Conservation (phyloP, 92 coral and sea anemone species). For the Parazoanthus swiftii region DNA sequence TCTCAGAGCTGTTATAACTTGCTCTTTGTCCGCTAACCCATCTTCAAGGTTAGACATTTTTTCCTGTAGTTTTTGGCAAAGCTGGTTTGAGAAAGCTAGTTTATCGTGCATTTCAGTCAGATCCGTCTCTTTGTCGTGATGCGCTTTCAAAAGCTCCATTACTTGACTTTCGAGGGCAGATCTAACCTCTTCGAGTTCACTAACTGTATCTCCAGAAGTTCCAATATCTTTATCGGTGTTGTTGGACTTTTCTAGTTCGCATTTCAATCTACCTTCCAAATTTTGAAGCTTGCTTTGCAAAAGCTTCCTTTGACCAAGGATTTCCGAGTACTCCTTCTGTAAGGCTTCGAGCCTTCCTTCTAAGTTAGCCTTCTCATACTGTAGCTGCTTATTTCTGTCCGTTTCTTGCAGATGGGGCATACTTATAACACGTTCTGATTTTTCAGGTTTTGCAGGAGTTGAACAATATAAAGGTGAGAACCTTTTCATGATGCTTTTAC, state of each 20-base stretch:
- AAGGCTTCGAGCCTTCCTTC: slow-evolving; percentile 76
- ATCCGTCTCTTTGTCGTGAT: slow-evolving; percentile 54
- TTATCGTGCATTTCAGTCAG: slow-evolving; percentile 72
- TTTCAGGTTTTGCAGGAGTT: slow-evolving; percentile 19
- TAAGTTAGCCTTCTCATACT: slow-evolving; percentile 68
- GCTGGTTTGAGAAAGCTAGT: slow-evolving; percentile 59
- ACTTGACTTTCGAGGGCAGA: slow-evolving; percentile 55
- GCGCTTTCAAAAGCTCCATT: slow-evolving; percentile 47
- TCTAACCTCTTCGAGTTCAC: slow-evolving; percentile 55
- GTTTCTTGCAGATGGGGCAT: not conserved
- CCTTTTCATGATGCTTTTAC: not conserved
- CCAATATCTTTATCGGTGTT: not conserved
- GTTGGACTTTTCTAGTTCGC: slow-evolving; percentile 47
- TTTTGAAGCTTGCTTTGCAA: slow-evolving; percentile 58
- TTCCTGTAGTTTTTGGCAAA: slow-evolving; percentile 58
- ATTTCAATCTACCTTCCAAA: slow-evolving; percentile 51
- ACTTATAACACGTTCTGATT: not conserved
- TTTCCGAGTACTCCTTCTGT: slow-evolving; percentile 59
- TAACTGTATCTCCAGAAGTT: slow-evolving; percentile 15
- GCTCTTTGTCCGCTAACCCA: slow-evolving; percentile 49
- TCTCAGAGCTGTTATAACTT: slow-evolving; percentile 44
- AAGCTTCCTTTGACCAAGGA: slow-evolving; percentile 67
- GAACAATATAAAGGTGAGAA: slow-evolving; percentile 21
- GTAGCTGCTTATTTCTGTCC: slow-evolving; percentile 45
- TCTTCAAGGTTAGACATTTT: slow-evolving; percentile 51